Base-by-base conservation (phyloP, 2,888 invertebrate species). In the Rhodophaea formosa region DNA sequence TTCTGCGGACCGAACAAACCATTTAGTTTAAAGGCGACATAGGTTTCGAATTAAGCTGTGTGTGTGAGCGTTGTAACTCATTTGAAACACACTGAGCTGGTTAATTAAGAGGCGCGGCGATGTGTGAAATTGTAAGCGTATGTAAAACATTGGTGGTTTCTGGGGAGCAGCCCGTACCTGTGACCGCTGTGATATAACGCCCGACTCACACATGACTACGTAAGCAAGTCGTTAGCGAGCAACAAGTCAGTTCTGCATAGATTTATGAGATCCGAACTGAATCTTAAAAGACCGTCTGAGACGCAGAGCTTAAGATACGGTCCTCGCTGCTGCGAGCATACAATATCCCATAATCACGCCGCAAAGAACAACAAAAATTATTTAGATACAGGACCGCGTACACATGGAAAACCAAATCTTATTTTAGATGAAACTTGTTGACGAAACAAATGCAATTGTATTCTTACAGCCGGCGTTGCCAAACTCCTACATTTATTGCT, bases 11-110 rank as follows among this genome's bases (percentile, higher is more conserved):
- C 56, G 61, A 63, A 60, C 60, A 66, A 74, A 74, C 67, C 60
- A 67, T 71, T 70, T 62, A 70, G 68, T 74, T 74, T 52, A 51
- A 51, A 35, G 35, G 12, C 51, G 15, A 51, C 35, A 35, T 51
- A 49, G 35, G 35, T 51, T 35, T 51, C 39, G 16, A 75, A 81
- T 80, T 74, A 71, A 70, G 39, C 39, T 12, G 39, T 70, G 68
- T 70, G 70, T 63, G 65, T 71, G 67, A 66, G 65, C 69, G 64
- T 71, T 69, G 67, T 70, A 69, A 78, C 79, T 78, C 76, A 75
- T 83, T 86, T 80, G 77, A 81, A 86, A 84, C 81, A 83, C 76
- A 80, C 80, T 80, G 80, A 83, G 82, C 79, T 65, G 73, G 82
- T 84, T 86, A 87, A 86, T 87, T 86, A 86, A 82, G 79, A 72